Conservation (phyloP, 2,113 vertebrate genomes). For the Phalacrocorax brasilianus region DNA sequence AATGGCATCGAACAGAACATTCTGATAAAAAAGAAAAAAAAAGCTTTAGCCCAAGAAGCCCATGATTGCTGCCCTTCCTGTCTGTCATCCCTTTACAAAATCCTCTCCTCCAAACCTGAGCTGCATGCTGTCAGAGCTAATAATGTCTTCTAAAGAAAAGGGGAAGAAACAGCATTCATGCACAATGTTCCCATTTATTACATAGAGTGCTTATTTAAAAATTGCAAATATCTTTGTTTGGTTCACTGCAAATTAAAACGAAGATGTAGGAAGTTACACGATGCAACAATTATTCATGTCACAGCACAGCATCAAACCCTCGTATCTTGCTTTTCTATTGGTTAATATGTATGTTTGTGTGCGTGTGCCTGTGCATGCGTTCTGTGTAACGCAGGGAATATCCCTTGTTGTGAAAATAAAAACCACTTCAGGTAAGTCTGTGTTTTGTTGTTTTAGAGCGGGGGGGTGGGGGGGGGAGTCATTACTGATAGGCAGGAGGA, state of each 20-base stretch:
- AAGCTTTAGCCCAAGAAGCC: slow-evolving; percentile 84
- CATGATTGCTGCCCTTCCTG: slow-evolving; percentile 99
- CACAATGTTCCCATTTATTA: slow-evolving; percentile 89
- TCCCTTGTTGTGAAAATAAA: slow-evolving; percentile 63
- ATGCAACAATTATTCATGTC: slow-evolving; percentile 73
- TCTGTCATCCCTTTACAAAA: slow-evolving; percentile 98
- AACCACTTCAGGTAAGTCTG: slow-evolving; percentile 13
- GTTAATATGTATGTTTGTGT: neutral
- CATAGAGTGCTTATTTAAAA: slow-evolving; percentile 77
- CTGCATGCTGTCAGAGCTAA: slow-evolving; percentile 98
- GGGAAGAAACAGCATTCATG: slow-evolving; percentile 74
- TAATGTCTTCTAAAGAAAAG: slow-evolving; percentile 88
- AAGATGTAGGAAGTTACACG: slow-evolving; percentile 74
- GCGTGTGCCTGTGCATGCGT: neutral
- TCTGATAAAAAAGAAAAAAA: slow-evolving; percentile 81
- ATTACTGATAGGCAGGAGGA: neutral
- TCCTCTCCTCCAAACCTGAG: slow-evolving; percentile 95
- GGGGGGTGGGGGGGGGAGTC: neutral
- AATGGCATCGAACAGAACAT: slow-evolving; percentile 99
- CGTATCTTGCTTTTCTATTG: slow-evolving; percentile 34
- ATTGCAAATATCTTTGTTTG: slow-evolving; percentile 81
- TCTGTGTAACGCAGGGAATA: slow-evolving; percentile 41
- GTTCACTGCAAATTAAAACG: slow-evolving; percentile 80
- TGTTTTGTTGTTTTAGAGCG: slow-evolving; percentile 6
- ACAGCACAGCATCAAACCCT: slow-evolving; percentile 59